phyloP scores from a whole-genome alignment of 2,888 invertebrate genomes.

The Calliscelio sp. region DNA sequence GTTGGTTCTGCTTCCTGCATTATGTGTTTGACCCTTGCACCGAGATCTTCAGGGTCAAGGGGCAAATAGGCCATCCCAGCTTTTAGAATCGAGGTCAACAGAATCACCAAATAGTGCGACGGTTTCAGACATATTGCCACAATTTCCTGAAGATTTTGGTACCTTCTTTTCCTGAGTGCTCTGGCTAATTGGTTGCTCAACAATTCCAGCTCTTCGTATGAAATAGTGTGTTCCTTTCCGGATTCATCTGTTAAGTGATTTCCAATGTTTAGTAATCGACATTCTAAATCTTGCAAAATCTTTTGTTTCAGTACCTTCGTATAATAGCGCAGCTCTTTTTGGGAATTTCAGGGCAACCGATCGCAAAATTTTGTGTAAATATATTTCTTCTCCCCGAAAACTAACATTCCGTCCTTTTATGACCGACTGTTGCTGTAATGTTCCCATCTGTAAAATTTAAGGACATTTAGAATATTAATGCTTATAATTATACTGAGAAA shows the following conservation, averaged over 20 bases:
- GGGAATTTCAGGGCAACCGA: slow-evolving; percentile 87
- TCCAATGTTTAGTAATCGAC: too few relatives aligned
- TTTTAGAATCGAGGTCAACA: slow-evolving; percentile 92
- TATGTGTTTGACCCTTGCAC: slow-evolving; percentile 91
- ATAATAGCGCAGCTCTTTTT: slow-evolving; percentile 89
- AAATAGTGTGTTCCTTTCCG: slow-evolving; percentile 79
- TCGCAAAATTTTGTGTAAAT: slow-evolving; percentile 88
- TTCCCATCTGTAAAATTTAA: slow-evolving; percentile 90
- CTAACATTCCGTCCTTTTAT: slow-evolving; percentile 86
- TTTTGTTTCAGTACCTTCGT: slow-evolving; percentile 86
- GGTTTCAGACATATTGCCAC: slow-evolving; percentile 94
- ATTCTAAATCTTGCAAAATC: too few relatives aligned
- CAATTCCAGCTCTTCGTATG: slow-evolving; percentile 88
- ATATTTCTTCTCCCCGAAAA: slow-evolving; percentile 81
- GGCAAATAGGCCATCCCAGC: slow-evolving; percentile 95
- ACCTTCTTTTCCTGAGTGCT: slow-evolving; percentile 86
- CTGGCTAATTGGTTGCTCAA: slow-evolving; percentile 88
- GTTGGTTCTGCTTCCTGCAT: slow-evolving; percentile 91
- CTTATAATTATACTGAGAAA: too few relatives aligned
- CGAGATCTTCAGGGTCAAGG: slow-evolving; percentile 91
- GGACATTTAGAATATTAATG: too few relatives aligned
- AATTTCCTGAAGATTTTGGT: slow-evolving; percentile 84
- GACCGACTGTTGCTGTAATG: slow-evolving; percentile 91
- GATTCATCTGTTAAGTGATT: slow-evolving; percentile 83
- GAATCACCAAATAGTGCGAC: slow-evolving; percentile 89